Evolutionary conservation across 2,113 vertebrate genomes (phyloP).

Genomic region (Sceloporus tristichus): DNA sequence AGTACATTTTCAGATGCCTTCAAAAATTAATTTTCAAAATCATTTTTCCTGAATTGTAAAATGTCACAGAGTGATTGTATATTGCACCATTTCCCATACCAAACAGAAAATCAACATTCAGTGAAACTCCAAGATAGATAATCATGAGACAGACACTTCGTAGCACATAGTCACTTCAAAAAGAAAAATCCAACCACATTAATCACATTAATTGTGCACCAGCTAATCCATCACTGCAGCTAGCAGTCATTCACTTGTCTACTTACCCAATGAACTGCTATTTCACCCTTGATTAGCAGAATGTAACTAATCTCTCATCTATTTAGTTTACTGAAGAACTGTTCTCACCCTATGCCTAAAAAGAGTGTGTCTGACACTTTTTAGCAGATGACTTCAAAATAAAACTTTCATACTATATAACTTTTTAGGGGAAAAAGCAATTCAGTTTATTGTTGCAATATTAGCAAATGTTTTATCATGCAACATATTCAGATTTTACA

Average conservation of each 20-base stretch:
- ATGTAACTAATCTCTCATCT: conserved; percentile 67
- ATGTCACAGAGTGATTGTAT: neutral
- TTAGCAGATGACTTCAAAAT: conserved; percentile 28
- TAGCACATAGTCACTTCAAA: conserved; percentile 53
- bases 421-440: neutral
- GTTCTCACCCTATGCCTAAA: neutral
- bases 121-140: conserved; percentile 24
- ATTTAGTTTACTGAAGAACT: conserved; percentile 49
- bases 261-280: conserved; percentile 37
- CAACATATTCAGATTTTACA: neutral
- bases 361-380: conserved; percentile 16
- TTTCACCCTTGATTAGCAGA: conserved; percentile 64
- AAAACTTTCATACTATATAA: neutral
- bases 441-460: neutral
- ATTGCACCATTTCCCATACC: neutral
- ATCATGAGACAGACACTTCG: conserved; percentile 26
- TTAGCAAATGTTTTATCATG: conserved; percentile 26
- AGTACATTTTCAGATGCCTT: conserved; percentile 64
- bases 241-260: conserved; percentile 49
- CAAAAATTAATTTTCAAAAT: conserved; percentile 36
- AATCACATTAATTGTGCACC: conserved; percentile 68
- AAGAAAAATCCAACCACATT: conserved; percentile 57
- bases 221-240: conserved; percentile 65
- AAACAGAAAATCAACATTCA: neutral
- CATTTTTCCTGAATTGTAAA: conserved; percentile 29